phyloP scores from a whole-genome alignment of 2,797 vertebrate species.

The Onychomys arenicola region DNA sequence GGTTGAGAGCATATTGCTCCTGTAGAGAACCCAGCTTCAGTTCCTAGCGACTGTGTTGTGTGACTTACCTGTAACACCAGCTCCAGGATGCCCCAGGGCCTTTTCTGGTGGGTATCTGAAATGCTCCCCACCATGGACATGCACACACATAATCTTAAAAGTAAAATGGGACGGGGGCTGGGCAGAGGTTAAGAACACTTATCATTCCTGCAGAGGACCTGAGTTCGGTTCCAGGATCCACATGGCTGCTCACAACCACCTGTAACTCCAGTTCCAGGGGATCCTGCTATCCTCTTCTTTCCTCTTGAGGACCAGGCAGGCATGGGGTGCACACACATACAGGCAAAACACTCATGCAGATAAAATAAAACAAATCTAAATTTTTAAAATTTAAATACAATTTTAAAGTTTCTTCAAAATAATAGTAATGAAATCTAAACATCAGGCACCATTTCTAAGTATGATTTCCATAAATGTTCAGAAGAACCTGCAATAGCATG shows the following conservation, averaged over 20 bases:
- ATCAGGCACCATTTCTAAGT: neutral
- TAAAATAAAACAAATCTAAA: neutral
- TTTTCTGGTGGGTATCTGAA: neutral
- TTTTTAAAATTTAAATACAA: neutral
- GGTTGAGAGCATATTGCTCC: neutral
- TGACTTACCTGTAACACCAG: neutral
- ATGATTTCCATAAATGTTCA: neutral
- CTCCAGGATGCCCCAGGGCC: neutral
- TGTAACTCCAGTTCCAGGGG: neutral
- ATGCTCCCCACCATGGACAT: neutral
- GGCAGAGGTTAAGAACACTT: too few relatives aligned
- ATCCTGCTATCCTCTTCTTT: neutral
- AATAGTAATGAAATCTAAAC: conserved; percentile 3
- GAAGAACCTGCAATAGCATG: neutral
- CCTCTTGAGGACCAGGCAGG: neutral
- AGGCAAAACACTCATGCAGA: neutral
- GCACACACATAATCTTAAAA: neutral
- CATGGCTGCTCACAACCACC: neutral
- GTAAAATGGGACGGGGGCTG: neutral
- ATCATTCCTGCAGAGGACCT: neutral
- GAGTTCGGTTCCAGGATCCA: neutral
- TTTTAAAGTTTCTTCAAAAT: neutral
- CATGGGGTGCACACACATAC: neutral
- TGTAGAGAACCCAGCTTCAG: neutral
- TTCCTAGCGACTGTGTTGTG: neutral